Evolutionary conservation across 2,113 vertebrate species (phyloP).

Genomic region (Athene cunicularia): DNA sequence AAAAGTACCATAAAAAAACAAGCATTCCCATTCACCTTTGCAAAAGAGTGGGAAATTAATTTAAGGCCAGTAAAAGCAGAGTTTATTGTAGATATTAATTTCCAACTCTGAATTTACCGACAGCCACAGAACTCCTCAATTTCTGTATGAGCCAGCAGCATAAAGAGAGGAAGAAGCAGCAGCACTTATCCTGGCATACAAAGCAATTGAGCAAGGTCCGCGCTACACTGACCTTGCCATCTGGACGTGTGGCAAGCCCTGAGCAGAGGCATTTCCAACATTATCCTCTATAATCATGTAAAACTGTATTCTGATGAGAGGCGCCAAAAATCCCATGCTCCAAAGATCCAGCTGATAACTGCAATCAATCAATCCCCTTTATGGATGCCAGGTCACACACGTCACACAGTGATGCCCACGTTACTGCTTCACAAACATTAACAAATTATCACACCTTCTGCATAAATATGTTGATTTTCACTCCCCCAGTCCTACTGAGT

Average conservation of each 20-base stretch:
- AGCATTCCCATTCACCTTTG: neutral
- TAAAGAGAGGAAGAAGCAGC: neutral
- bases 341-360: neutral
- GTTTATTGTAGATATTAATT: neutral
- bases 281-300: constrained; percentile 38
- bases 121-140: neutral
- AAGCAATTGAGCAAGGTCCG: neutral
- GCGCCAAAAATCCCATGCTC: constrained; percentile 17
- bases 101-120: neutral
- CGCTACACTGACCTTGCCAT: constrained; percentile 24
- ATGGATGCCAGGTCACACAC: neutral
- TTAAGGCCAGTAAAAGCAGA: neutral
- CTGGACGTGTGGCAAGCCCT: constrained; percentile 25
- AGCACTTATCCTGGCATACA: neutral
- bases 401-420: neutral
- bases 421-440: neutral
- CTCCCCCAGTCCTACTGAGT: neutral
- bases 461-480: neutral
- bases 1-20: neutral
- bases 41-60: neutral
- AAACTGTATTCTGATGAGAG: constrained; percentile 27
- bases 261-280: constrained; percentile 29
- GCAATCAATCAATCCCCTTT: neutral
- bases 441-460: neutral
- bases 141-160: neutral